Evolutionary conservation across 2,113 vertebrate species (phyloP).

Genomic region (Regulus satrapa): DNA sequence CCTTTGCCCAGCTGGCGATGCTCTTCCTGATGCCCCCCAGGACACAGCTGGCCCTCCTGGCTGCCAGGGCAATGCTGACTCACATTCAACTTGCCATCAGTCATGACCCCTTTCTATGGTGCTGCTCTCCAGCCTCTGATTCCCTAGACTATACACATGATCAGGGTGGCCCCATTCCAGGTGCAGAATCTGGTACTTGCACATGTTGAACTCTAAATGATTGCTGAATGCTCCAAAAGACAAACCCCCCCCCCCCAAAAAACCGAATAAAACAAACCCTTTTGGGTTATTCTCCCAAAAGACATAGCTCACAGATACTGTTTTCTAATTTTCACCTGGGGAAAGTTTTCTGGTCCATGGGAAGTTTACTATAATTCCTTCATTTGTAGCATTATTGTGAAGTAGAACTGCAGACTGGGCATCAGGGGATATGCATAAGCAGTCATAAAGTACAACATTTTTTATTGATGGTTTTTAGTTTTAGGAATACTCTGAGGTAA

Average conservation of each 20-base stretch:
- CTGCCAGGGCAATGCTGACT: background rate
- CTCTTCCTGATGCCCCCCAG: background rate
- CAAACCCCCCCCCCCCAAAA: background rate
- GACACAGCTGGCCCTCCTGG: fast-evolving
- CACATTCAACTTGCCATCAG: fast-evolving
- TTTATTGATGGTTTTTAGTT: background rate
- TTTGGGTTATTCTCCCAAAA: background rate
- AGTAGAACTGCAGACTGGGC: background rate
- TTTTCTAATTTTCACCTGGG: background rate
- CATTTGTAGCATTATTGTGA: background rate
- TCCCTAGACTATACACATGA: background rate
- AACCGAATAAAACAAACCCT: too few species aligned
- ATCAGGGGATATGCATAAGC: background rate
- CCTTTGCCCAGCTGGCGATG: fast-evolving
- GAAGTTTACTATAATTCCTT: background rate
- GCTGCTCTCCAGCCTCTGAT: background rate
- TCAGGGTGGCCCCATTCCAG: background rate
- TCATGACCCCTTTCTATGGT: fast-evolving
- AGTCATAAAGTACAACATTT: background rate
- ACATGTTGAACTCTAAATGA: too few species aligned
- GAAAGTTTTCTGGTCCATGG: background rate
- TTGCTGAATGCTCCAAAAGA: background rate
- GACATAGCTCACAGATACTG: background rate
- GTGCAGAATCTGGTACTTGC: background rate
- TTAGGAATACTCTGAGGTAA: background rate